A percentile compares a stretch with the other conserved stretches of the same genome.
phyloP scores from a whole-genome alignment of 2,888 invertebrate species.

The Bhutanitis thaidina region DNA sequence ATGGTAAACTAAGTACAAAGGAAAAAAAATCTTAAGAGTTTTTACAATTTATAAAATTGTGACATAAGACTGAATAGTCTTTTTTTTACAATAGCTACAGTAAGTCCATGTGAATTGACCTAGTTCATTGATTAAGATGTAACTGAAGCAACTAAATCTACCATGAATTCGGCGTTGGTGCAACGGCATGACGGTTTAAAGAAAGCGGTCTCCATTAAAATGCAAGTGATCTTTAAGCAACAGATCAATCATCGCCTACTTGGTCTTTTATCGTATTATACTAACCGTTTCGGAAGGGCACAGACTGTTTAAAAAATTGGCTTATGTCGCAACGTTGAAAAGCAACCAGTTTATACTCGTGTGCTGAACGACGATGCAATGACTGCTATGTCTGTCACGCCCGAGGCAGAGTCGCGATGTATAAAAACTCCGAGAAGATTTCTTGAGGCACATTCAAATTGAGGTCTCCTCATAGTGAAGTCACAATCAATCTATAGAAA shows the following conservation, averaged over 20 bases:
- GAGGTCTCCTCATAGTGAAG: conserved; percentile 54
- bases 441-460: conserved; percentile 60
- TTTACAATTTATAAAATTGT: no score
- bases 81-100: not conserved
- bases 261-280: conserved; percentile 44
- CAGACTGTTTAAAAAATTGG: conserved; percentile 24
- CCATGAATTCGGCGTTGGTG: conserved; percentile 5
- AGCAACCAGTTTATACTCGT: conserved; percentile 44
- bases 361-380: conserved; percentile 30
- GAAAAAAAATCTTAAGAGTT: no score
- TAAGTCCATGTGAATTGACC: conserved; percentile 1
- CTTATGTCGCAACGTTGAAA: conserved; percentile 37
- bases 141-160: conserved; percentile 10
- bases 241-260: conserved; percentile 56
- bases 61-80: not conserved
- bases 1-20: no score
- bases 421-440: conserved; percentile 55
- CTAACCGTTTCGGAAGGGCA: conserved; percentile 35
- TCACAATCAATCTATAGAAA: conserved; percentile 44
- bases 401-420: conserved; percentile 41
- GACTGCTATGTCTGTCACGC: conserved; percentile 44
- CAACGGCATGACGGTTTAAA: conserved; percentile 50
- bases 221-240: conserved; percentile 61
- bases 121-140: conserved; percentile 13
- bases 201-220: conserved; percentile 47